Conservation (phyloP, 2,113 vertebrate species). For the Dicentrarchus labrax region DNA sequence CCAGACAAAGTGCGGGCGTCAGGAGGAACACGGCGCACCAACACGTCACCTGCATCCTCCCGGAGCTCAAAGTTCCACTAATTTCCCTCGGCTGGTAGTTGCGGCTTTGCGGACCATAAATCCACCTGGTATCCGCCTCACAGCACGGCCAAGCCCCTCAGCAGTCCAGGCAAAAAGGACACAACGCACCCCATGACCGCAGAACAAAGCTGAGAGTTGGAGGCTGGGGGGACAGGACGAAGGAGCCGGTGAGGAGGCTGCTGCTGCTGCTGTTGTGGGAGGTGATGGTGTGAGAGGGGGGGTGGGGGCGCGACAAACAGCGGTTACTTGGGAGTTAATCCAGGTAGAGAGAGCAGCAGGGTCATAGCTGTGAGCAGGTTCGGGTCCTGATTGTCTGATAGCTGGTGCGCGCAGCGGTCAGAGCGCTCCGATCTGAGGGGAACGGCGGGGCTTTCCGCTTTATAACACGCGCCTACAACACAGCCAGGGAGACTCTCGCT, state of each 20-base stretch:
- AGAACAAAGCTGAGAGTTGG: constrained; percentile 83
- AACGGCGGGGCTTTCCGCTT: constrained; percentile 74
- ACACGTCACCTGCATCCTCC: constrained; percentile 95
- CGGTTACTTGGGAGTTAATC: constrained; percentile 86
- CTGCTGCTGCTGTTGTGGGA: constrained; percentile 2
- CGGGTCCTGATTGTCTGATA: constrained; percentile 40
- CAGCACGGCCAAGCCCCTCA: constrained; percentile 87
- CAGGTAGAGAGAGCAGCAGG: constrained; percentile 76
- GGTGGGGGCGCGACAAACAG: constrained; percentile 28
- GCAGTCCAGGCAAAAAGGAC: constrained; percentile 89
- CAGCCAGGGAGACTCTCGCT: constrained; percentile 65
- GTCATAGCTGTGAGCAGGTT: constrained; percentile 74
- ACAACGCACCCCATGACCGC: constrained; percentile 91
- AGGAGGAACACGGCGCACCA: constrained; percentile 95
- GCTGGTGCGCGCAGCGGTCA: constrained; percentile 31
- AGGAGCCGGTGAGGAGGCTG: constrained; percentile 23
- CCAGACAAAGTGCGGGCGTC: constrained; percentile 92
- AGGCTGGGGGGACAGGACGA: constrained; percentile 16
- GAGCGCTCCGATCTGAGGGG: constrained; percentile 68
- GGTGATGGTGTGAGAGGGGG: background rate
- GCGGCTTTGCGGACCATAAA: constrained; percentile 93
- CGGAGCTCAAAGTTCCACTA: constrained; percentile 92
- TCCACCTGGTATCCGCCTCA: constrained; percentile 92
- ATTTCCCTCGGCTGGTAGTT: constrained; percentile 87
- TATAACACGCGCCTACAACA: constrained; percentile 79